Evolutionary conservation across 2,888 invertebrate species (phyloP), one percentile per base, ranked within the genome.

Genomic region (Pseudolycoriella hygida): DNA sequence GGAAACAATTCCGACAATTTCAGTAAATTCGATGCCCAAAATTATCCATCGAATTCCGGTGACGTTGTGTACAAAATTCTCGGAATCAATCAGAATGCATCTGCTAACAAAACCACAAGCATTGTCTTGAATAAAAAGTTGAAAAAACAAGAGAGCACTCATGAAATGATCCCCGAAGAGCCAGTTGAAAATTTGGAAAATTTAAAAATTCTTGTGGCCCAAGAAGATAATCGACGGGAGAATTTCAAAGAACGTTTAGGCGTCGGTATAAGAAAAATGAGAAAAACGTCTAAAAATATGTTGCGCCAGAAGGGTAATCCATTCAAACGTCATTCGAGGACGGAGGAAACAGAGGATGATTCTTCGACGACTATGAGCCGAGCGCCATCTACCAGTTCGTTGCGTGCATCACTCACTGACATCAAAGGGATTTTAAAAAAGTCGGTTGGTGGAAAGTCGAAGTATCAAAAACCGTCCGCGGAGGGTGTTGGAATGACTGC

Each of bases 401-500:
- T 53, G 31, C 52, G 67, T 41, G 63, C 67, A 49, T 69, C 71
- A 1, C 51, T 69, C 38, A 55, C 59, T 1, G 69, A 69, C 50
- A 59, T 68, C 3, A 67, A 69, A 47, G 60, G 50, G 6, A 19
- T 40, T 14, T 18, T 51, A 4, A 34, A 45, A 5, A 45, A 41
- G 70, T 69, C 52, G 64, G 69, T 51, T 62, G 60, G 50, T 60
- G 61, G 19, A 17, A 43, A 43, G 19, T 15, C 46, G 17, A 32
- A 47, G 46, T 46, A 46, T 42, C 48, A 48, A 42, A 47, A 53
- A 3, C 51, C 54, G 17, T 49, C 52, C 43, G 72, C 69, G 31
- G 69, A 71, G 52, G 71, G 70, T 2, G 71, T 72, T 44, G 71
- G 73, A 1, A 77, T 80, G 71, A 77, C 77, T 1, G 74, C 78